Percentiles rank a stretch among this genome's conserved stretches.
Evolutionary conservation across 1,140 invertebrate species (phyloP).

Genomic region (Luehdorfia chinensis): DNA sequence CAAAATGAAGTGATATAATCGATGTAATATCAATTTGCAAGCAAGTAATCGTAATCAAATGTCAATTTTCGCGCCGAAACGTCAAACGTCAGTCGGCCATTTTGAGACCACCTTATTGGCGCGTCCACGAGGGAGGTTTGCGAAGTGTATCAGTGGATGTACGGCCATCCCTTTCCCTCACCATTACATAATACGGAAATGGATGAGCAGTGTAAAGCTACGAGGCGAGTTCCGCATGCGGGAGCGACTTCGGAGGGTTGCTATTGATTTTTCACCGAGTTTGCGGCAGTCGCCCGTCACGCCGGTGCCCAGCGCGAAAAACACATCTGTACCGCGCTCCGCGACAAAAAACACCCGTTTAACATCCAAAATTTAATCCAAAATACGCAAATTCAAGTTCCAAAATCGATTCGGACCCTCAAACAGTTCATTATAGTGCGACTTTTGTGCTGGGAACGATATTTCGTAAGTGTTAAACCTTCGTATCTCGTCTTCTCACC

Average conservation of each 20-base stretch:
- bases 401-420: conserved; percentile 26
- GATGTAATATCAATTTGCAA: conserved; percentile 46
- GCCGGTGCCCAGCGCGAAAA: conserved; percentile 72
- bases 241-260: conserved; percentile 49
- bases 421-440: conserved; percentile 34
- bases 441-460: conserved; percentile 48
- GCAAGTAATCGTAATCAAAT: conserved; percentile 49
- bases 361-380: conserved; percentile 38
- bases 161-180: conserved; percentile 44
- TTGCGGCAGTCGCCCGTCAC: conserved; percentile 69
- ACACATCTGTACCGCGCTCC: conserved; percentile 60
- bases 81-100: conserved; percentile 68
- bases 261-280: conserved; percentile 72
- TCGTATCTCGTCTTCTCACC: conserved; percentile 10
- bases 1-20: conserved; percentile 60
- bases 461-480: conserved; percentile 56
- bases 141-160: conserved; percentile 27
- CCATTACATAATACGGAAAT: conserved; percentile 70
- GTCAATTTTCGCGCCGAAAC: conserved; percentile 70
- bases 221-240: conserved; percentile 67
- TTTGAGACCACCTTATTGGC: conserved; percentile 51
- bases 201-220: conserved; percentile 57
- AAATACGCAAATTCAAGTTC: conserved; percentile 17
- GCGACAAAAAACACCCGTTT: conserved; percentile 48
- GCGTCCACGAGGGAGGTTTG: conserved; percentile 45